Conservation (phyloP, 2,888 invertebrate genomes). For the Hermaeophaga mercurialis region DNA sequence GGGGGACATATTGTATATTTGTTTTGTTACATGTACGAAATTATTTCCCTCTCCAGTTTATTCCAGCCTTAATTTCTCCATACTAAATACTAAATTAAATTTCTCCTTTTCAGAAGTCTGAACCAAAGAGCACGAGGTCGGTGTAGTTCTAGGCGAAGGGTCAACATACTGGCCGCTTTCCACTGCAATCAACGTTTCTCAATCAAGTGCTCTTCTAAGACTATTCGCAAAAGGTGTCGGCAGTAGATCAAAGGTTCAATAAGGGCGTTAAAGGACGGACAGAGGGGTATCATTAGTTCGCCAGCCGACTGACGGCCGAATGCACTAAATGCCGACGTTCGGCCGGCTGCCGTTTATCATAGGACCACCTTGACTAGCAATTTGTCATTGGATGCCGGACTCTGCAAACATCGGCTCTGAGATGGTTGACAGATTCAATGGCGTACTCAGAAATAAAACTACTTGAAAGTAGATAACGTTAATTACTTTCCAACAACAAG, state of each 20-base stretch:
- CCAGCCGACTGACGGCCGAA: slow-evolving; percentile 48
- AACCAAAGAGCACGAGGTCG: too few species aligned
- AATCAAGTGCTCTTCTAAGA: slow-evolving; percentile 25
- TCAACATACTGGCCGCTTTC: slow-evolving; percentile 1
- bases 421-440: slow-evolving; percentile 7
- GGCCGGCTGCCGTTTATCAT: slow-evolving; percentile 52
- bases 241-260: slow-evolving; percentile 58
- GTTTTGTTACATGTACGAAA: too few species aligned
- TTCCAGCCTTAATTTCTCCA: too few species aligned
- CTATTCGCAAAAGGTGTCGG: slow-evolving; percentile 47
- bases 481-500: too few species aligned
- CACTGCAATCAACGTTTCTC: slow-evolving; percentile 22
- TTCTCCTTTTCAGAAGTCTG: too few species aligned
- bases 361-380: slow-evolving; percentile 55
- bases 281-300: slow-evolving; percentile 56
- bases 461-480: too few species aligned
- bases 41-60: too few species aligned
- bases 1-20: too few species aligned
- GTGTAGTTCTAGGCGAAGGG: not conserved
- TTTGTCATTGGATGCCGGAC: slow-evolving; percentile 54
- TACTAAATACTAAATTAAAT: too few species aligned
- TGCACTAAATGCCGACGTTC: slow-evolving; percentile 49
- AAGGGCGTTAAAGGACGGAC: slow-evolving; percentile 56
- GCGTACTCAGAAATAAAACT: too few species aligned
- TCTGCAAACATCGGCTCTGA: slow-evolving; percentile 45